phyloP scores from a whole-genome alignment of 2,113 vertebrate species.

The Poeciliopsis turrubarensis region DNA sequence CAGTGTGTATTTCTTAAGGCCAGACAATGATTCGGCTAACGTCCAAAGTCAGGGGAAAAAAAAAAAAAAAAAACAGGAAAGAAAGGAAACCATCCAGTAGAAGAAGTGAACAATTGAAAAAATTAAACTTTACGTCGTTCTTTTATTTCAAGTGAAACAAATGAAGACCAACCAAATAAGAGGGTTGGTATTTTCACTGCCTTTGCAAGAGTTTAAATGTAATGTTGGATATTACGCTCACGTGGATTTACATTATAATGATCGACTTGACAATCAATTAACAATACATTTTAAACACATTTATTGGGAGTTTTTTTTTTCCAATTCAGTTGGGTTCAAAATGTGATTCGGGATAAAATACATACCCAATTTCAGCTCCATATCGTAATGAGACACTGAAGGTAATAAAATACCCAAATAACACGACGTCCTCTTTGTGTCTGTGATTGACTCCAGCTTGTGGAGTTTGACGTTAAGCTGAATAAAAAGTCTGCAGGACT shows the following conservation, averaged over 20 bases:
- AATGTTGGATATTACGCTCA: too few relatives aligned
- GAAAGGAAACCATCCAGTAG: not conserved
- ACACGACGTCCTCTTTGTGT: not conserved
- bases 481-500: not conserved
- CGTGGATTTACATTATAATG: not conserved
- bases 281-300: not conserved
- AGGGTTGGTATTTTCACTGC: too few relatives aligned
- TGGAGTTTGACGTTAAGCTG: not conserved
- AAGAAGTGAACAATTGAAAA: not conserved
- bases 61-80: not conserved
- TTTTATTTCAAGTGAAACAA: not conserved
- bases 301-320: not conserved
- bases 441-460: not conserved
- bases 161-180: not conserved
- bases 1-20: constrained; percentile 26
- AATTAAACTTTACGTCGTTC: not conserved
- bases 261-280: not conserved
- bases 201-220: too few relatives aligned
- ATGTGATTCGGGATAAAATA: too few relatives aligned
- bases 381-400: not conserved
- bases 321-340: not conserved
- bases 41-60: not conserved
- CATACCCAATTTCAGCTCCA: too few relatives aligned
- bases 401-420: not conserved
- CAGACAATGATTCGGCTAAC: constrained; percentile 5